Evolutionary conservation across 1,140 invertebrate genomes (phyloP), one percentile per base, ranked within the genome.

Genomic region (Drosophila funebris): DNA sequence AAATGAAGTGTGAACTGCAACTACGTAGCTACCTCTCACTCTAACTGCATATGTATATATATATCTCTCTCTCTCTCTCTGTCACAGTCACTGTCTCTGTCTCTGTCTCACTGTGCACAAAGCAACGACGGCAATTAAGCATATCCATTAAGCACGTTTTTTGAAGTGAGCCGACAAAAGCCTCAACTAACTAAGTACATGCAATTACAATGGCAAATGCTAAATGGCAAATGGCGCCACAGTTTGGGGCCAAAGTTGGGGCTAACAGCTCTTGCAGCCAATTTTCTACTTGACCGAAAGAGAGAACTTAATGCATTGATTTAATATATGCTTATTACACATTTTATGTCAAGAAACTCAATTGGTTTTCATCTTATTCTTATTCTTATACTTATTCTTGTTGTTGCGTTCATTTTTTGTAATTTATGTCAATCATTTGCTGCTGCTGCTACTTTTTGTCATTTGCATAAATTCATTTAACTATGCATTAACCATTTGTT

Each of bases 351-450:
- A 44, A 61, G 43, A 48, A 61, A 48, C 13, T 46, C 48, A 63
- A 64, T 54, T 54, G 22, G 44, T 48, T 48, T 18, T 16, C n/a
- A n/a, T 62, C 29, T 36, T 33, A 22, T 54, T 54, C 31, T 43
- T 31, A 6, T 48, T 56, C 11, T 41, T 41, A 22, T 20, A 37
- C n/a, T 27, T 58, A 9, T 27, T 3, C n/a, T 43, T 27, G 22
- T 22, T 37, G 39, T 33, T 33, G 27, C 33, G 18, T 24, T 14
- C 36, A n/a, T 33, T 77, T 70, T 70, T 60, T 66, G 13, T 75
- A 87, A 85, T 85, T 87, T 75, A 85, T 87, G 77, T 75, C 62
- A 81, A 78, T 85, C 69, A 85, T 87, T 85, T 83, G 72, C 72
- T 71, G 73, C 41, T 78, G 66, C 58, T 29, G 37, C n/a, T n/a